Percentiles rank a stretch among this genome's conserved stretches.
These are phyloP conservation scores for Megaleporinus macrocephalus DNA, from an alignment of 2,113 vertebrate species.

Conservation along the genomic window DNA sequence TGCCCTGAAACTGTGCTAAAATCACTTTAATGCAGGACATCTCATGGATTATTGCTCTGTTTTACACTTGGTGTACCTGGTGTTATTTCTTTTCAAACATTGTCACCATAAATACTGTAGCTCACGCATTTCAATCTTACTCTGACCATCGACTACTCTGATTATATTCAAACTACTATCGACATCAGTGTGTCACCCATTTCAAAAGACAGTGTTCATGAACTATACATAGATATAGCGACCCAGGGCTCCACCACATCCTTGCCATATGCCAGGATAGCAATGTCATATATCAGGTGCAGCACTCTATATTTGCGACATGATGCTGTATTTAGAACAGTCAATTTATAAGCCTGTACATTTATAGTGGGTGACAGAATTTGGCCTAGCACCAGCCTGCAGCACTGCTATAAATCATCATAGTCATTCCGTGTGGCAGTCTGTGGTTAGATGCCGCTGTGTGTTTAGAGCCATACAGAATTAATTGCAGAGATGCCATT, in stretches of 20 bases:
- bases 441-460: constrained; percentile 5
- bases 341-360: constrained; percentile 30
- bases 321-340: constrained; percentile 34
- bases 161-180: not conserved
- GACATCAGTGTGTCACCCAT: constrained; percentile 1
- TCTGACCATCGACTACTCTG: not conserved
- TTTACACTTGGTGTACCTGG: not conserved
- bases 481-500: constrained; percentile 1
- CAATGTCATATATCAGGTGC: constrained; percentile 34
- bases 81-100: not conserved
- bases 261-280: constrained; percentile 12
- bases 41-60: too few species aligned
- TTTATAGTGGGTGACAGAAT: constrained; percentile 18
- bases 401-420: constrained; percentile 1
- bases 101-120: not conserved
- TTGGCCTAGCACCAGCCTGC: constrained; percentile 12
- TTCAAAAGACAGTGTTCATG: not conserved
- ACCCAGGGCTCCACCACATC: not conserved
- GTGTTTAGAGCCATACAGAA: constrained; percentile 6
- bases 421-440: not conserved
- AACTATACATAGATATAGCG: constrained; percentile 15
- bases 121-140: not conserved
- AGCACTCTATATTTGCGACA: constrained; percentile 19
- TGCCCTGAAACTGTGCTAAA: not conserved
- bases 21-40: not conserved